These are phyloP conservation scores for Junonia oenone DNA, from an alignment of 2,888 invertebrate genomes.

Conservation along the genomic window DNA sequence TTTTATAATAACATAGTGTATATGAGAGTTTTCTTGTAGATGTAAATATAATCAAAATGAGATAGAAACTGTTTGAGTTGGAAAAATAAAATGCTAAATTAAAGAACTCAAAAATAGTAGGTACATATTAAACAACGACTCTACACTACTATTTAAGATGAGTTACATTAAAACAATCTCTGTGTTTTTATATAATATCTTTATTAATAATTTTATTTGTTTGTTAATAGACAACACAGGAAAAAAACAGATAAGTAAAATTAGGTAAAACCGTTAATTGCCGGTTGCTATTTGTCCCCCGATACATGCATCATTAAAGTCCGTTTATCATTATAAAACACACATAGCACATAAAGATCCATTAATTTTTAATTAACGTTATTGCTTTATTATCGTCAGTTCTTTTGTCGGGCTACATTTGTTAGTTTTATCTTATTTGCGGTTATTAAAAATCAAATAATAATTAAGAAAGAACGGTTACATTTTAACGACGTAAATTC, in stretches of 20 bases:
- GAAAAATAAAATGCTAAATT: too few relatives aligned
- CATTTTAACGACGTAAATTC: not conserved
- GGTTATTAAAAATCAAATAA: constrained; percentile 27
- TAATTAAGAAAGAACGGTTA: constrained; percentile 18
- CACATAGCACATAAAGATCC: not conserved
- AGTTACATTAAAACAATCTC: too few relatives aligned
- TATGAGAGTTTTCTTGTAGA: too few relatives aligned
- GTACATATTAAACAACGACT: too few relatives aligned
- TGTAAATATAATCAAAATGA: too few relatives aligned
- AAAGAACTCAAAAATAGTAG: too few relatives aligned
- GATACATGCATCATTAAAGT: not conserved
- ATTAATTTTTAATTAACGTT: constrained; percentile 3
- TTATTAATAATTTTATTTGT: too few relatives aligned
- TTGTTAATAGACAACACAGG: too few relatives aligned
- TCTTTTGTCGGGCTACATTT: constrained; percentile 25
- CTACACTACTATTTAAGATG: too few relatives aligned
- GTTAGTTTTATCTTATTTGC: constrained; percentile 13
- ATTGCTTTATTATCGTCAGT: constrained; percentile 5
- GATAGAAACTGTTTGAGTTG: too few relatives aligned
- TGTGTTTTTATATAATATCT: too few relatives aligned
- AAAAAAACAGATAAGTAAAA: not conserved
- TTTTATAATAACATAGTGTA: too few relatives aligned
- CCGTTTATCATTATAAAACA: not conserved
- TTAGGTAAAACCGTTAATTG: not conserved
- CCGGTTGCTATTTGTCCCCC: not conserved